Evolutionary conservation across 2,113 vertebrate genomes (phyloP).

Genomic region (Dipodomys stephensi): DNA sequence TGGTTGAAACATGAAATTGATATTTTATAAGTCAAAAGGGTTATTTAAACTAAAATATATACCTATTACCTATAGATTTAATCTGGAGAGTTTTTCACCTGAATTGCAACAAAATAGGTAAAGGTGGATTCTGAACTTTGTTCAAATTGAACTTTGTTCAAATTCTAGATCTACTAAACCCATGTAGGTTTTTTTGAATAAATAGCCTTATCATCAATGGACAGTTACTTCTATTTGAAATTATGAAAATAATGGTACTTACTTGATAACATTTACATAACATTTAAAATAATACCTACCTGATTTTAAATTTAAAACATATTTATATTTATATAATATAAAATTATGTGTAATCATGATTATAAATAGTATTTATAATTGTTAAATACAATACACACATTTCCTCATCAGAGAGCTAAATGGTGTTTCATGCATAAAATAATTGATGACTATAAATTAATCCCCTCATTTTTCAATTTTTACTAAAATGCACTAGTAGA

Average conservation of each 20-base stretch:
- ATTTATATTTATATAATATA: neutral
- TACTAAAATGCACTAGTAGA: neutral
- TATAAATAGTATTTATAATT: neutral
- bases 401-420: neutral
- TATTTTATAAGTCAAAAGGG: neutral
- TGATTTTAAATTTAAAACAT: neutral
- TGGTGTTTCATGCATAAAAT: neutral
- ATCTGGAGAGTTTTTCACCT: neutral
- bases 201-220: neutral
- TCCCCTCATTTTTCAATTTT: neutral
- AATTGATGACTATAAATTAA: neutral
- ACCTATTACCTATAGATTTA: neutral
- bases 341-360: neutral
- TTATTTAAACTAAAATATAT: neutral
- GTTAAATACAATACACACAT: neutral
- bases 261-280: neutral
- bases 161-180: neutral
- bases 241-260: neutral
- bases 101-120: neutral
- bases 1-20: neutral
- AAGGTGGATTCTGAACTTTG: neutral
- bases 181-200: neutral
- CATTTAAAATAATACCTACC: neutral
- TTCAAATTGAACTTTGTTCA: neutral
- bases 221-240: slow-evolving; percentile 5